phyloP scores from a whole-genome alignment of 2,888 invertebrate species.

The Teleogryllus oceanicus region DNA sequence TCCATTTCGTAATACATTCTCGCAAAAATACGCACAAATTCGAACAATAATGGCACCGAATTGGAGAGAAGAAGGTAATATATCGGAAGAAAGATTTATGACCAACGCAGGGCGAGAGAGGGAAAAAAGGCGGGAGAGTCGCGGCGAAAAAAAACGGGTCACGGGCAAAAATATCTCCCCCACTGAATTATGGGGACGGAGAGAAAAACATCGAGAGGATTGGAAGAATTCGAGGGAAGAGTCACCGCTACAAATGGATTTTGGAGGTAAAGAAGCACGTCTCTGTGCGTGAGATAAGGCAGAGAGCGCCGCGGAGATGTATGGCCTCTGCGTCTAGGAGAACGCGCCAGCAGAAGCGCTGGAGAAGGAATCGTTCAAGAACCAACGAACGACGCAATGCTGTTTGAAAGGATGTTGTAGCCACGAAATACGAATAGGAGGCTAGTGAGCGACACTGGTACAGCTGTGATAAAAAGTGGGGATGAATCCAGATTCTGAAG shows the following conservation, averaged over 20 bases:
- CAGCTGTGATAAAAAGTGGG: no score
- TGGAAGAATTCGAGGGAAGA: not conserved
- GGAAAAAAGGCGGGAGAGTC: not conserved
- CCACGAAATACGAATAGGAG: no score
- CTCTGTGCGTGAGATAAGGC: not conserved
- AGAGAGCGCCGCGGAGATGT: not conserved
- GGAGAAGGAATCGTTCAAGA: no score
- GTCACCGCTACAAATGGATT: constrained; percentile 10
- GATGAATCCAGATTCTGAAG: no score
- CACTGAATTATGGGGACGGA: not conserved
- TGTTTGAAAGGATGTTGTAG: no score
- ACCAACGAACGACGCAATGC: no score
- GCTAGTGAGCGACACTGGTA: no score
- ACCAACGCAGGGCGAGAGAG: not conserved
- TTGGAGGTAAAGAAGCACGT: not conserved
- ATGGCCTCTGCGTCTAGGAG: no score
- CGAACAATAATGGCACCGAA: not conserved
- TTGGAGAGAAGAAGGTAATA: constrained; percentile 4
- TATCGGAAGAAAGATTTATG: not conserved
- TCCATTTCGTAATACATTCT: not conserved
- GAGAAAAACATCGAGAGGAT: not conserved
- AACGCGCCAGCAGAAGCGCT: no score
- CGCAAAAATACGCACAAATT: constrained; percentile 12
- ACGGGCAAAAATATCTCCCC: constrained; percentile 4
- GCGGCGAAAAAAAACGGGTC: not conserved